Base-by-base conservation (phyloP, 2,888 invertebrate genomes). In the Deilephila porcellus region DNA sequence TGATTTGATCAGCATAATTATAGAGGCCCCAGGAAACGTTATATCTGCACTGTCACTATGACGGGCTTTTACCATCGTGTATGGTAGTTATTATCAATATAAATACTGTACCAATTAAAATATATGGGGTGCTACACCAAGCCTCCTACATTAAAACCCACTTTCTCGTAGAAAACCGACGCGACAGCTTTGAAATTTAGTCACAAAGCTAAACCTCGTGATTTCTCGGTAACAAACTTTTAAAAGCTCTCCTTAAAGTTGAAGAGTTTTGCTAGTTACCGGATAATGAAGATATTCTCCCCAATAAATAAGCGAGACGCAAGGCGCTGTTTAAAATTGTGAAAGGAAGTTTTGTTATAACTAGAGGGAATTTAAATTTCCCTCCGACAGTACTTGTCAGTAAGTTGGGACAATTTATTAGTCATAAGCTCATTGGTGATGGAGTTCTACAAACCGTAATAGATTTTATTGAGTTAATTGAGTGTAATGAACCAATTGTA, bases 241-340 rank as follows among this genome's bases (percentile, higher is more conserved):
- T 45, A 11, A 45, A 45, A 45, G 45, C 45, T 45, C 11, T 45
- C 11, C 45, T 45, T 14, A 14, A n/a, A 63, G 17, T 63, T 63
- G 19, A 63, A 63, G 19, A 6, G 19, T 19, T 63, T 53, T 34
- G 6, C 19, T 34, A 6, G 1, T 34, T 32, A 63, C 5, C 32
- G 34, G 63, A 63, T 63, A 63, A 63, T 63, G 34, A 34, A 34
- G 34, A 19, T 63, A 34, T 63, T 32, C 62, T 25, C 29, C 63
- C 34, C n/a, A 63, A 63, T 63, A 63, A 63, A 63, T 63, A 34
- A 63, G 56, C 56, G 19, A 6, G 19, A 63, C 19, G 32, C 0
- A 19, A 63, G 63, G 34, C 32, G 32, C 32, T 7, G 6, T 63
- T 45, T 64, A 20, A 64, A 64, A 45, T 45, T 20, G 37, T 14